A percentile compares a stretch with the other conserved stretches of the same genome.
Evolutionary conservation across 2,797 vertebrate species (phyloP).

Genomic region (Salmo trutta): DNA sequence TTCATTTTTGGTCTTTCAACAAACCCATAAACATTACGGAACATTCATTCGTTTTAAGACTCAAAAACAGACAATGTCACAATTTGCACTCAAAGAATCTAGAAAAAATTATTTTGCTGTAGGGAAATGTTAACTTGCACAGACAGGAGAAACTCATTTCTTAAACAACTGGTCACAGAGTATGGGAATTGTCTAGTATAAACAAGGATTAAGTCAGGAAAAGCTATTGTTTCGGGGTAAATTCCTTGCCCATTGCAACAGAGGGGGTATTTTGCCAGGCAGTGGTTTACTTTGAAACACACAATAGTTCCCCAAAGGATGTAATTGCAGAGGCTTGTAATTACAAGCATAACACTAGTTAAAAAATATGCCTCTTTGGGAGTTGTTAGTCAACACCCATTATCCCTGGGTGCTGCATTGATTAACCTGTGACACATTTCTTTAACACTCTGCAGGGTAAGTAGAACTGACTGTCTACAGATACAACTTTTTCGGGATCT

Average conservation of each 20-base stretch:
- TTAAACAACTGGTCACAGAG: background rate
- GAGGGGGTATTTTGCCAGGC: conserved; percentile 10
- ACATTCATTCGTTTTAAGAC: background rate
- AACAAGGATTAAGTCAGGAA: background rate
- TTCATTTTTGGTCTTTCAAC: background rate
- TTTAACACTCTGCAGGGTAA: background rate
- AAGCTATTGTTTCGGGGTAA: background rate
- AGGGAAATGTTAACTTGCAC: background rate
- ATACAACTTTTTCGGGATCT: too few relatives aligned
- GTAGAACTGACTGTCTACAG: background rate
- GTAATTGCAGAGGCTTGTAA: conserved; percentile 36
- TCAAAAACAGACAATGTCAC: background rate
- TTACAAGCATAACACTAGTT: conserved; percentile 21
- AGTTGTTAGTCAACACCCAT: conserved; percentile 29
- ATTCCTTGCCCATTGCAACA: conserved; percentile 11
- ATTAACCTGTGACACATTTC: conserved; percentile 33
- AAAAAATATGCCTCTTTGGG: conserved; percentile 16
- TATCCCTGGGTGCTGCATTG: conserved; percentile 10
- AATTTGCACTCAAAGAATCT: background rate
- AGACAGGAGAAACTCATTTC: background rate
- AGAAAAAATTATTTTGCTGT: background rate
- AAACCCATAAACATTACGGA: background rate
- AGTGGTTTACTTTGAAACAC: conserved; percentile 27
- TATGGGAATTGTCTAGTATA: background rate
- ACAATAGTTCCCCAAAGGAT: conserved; percentile 28